Evolutionary conservation across 2,888 invertebrate genomes (phyloP).

Genomic region (Eudasyphora cyanicolor): DNA sequence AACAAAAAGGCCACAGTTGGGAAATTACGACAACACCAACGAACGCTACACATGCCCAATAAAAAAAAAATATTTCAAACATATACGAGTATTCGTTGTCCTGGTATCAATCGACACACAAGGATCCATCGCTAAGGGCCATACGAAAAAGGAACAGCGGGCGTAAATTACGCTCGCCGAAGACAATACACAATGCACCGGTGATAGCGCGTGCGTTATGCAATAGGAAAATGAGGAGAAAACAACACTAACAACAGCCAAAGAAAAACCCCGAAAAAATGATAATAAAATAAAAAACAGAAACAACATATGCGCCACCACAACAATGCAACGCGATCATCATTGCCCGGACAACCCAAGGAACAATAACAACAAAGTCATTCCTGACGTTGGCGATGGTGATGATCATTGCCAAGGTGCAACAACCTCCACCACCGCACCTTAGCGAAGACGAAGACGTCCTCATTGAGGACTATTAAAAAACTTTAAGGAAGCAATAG

Average conservation of each 20-base stretch:
- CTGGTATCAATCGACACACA: background rate
- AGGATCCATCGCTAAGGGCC: slow-evolving; percentile 12
- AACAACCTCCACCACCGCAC: slow-evolving; percentile 45
- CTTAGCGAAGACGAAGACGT: background rate
- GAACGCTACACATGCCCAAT: slow-evolving; percentile 25
- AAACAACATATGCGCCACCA: slow-evolving; percentile 60
- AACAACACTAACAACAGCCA: slow-evolving; percentile 11
- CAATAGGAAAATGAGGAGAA: slow-evolving; percentile 36
- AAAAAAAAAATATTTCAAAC: background rate
- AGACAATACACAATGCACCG: slow-evolving; percentile 26
- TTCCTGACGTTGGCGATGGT: slow-evolving; percentile 29
- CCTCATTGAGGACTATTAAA: slow-evolving; percentile 22
- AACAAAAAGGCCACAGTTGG: background rate
- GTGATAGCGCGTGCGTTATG: slow-evolving; percentile 54
- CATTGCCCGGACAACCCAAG: background rate
- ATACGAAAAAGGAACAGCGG: slow-evolving; percentile 49
- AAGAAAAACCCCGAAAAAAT: slow-evolving; percentile 32
- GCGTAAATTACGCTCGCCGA: slow-evolving; percentile 34
- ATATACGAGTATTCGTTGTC: background rate
- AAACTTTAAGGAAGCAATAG: slow-evolving; percentile 51
- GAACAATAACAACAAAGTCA: slow-evolving; percentile 33
- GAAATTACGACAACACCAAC: background rate
- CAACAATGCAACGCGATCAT: slow-evolving; percentile 23
- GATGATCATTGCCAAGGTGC: slow-evolving; percentile 48
- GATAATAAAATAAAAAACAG: slow-evolving; percentile 20